These are phyloP conservation scores for Tricholauxania praeusta DNA, from an alignment of 2,888 invertebrate species.

Conservation along the genomic window DNA sequence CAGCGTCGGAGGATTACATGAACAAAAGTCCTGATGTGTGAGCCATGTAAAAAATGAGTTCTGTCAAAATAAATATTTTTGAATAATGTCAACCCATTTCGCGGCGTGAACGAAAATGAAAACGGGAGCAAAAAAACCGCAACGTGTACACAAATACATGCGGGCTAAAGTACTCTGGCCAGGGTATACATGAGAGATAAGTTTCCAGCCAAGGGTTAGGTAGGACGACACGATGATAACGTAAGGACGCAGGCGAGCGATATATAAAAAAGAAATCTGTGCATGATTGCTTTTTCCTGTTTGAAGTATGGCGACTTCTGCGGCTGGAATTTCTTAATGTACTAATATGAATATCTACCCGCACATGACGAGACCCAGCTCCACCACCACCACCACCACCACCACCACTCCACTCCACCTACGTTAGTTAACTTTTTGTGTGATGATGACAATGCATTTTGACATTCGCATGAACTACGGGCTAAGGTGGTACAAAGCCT, in stretches of 20 bases:
- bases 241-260: conserved; percentile 28
- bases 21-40: no score
- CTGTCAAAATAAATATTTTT: conserved; percentile 66
- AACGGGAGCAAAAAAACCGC: not conserved
- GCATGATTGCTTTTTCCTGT: conserved; percentile 63
- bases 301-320: conserved; percentile 27
- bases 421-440: conserved; percentile 2
- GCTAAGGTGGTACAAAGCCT: conserved; percentile 37
- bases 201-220: conserved; percentile 15
- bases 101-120: conserved; percentile 44
- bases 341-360: conserved; percentile 26
- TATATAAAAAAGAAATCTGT: conserved; percentile 63
- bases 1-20: no score
- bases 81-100: conserved; percentile 66
- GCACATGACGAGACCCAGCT: conserved; percentile 8
- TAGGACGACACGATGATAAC: not conserved
- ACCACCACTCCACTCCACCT: not conserved
- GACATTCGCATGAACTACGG: conserved; percentile 52
- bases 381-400: no score
- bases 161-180: conserved; percentile 31
- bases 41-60: conserved; percentile 61
- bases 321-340: conserved; percentile 32
- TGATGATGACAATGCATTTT: conserved; percentile 59
- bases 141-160: not conserved
- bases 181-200: conserved; percentile 43